Evolutionary conservation across 2,888 invertebrate genomes (phyloP), one percentile per base, ranked within the genome.

Genomic region (Acanthosoma haemorrhoidale): DNA sequence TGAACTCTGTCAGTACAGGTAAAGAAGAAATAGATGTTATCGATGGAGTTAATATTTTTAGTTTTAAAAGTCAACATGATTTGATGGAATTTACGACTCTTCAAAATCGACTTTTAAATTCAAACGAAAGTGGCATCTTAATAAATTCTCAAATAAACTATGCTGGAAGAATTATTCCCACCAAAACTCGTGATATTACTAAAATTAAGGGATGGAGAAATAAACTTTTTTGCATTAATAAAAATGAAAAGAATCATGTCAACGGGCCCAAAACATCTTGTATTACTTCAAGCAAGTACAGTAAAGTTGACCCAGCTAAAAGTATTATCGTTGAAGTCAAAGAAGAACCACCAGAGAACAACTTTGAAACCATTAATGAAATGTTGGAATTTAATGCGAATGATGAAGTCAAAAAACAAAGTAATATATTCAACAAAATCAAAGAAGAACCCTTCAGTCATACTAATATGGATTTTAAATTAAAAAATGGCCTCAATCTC

Each of bases 141-240:
- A 29, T 38, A 16, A 39, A 18, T 21, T 3, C 4, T 5, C 29
- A 60, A 13, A 4, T 32, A 15, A 15, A 18, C 1, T 29, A 16
- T 63, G 13, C 25, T 38, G 25, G 39, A 63, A 63, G 36, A 25
- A 64, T 64, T 13, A 11, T 41, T 8, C 64, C 64, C n/a, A 64
- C 64, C 1, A 64, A 64, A 64, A 64, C 64, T 39, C 25, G 29
- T 13, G 64, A 64, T 25, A 64, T 64, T 1, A 64, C 64, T 13
- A 64, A 64, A 41, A 64, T 64, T 4, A 64, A 64, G 41, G 64
- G 64, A 6, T 64, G 64, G 64, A 39, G 43, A 31, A 64, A 39
- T 16, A 64, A 64, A 41, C 15, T 64, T 1, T 64, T 64, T 18
- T 63, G 25, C 6, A 36, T 29, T 13, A 38, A 25, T 9, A 31